Base-by-base conservation (phyloP, 2,113 vertebrate species). In the Emydocephalus ijimae region DNA sequence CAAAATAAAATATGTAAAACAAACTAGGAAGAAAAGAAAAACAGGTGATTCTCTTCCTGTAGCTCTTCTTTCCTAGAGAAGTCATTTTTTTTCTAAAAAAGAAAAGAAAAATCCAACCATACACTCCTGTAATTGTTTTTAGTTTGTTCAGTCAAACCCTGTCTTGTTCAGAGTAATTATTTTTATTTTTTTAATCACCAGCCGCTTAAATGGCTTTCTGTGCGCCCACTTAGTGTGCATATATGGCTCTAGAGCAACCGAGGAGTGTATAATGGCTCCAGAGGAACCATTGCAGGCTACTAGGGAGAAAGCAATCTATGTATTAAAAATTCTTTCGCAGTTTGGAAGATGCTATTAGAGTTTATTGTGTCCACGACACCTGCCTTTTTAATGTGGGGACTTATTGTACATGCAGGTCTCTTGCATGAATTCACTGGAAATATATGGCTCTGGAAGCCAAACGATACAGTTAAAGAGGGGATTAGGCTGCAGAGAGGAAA, bases 201-300 rank as follows among this genome's bases (percentile, higher is more conserved):
- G 94, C 74, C 95, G 96, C 96, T 96, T 96, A 97, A 97, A 97
- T 96, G 96, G 95, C 95, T 95, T 94, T 97, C 95, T 96, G 94
- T 95, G 89, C 95, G 94, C 93, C 96, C 96, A 54, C 92, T 96
- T 97, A 96, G 96, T 93, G 94, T 94, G 95, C 91, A 26, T 88
- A 93, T 95, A 96, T 90, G 91, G 94, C 95, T 97, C 95, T 96
- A 94, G 91, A 93, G 95, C 94, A 94, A 96, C 96, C 94, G 94
- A 95, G 95, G 45, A 93, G 94, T 92, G 94, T 90, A 20, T 96
- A 96, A 97, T 94, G 95, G 96, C 87, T 97, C 96, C 97, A 97
- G 93, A 96, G 97, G 96, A 97, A 92, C 96, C 95, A 96, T 97
- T 96, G 94, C 81, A 95, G 94, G 91, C 94, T 95, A 95, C 94